Conservation (phyloP, 2,797 vertebrate genomes). For the Selene dorsalis region DNA sequence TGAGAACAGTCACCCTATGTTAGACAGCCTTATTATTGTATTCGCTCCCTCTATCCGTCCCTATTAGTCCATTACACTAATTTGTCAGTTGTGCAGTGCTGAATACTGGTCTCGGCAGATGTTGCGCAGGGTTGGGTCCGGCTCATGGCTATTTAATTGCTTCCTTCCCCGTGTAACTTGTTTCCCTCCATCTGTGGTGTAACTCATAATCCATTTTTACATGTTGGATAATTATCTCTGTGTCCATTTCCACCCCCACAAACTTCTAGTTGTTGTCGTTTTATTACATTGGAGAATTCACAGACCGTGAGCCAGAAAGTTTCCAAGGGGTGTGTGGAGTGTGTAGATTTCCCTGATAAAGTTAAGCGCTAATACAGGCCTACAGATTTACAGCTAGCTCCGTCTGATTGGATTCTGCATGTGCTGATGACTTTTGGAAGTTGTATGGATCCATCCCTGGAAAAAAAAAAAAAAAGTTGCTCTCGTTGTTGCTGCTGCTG, state of each 20-base stretch:
- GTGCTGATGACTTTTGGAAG: conserved; percentile 51
- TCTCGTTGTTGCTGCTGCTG: conserved; percentile 24
- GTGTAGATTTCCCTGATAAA: conserved; percentile 67
- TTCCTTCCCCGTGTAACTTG: conserved; percentile 85
- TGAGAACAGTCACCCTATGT: conserved; percentile 74
- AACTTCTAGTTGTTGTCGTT: conserved; percentile 75
- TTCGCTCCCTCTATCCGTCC: conserved; percentile 77
- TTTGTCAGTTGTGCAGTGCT: conserved; percentile 81
- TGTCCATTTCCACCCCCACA: conserved; percentile 80
- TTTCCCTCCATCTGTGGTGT: conserved; percentile 82
- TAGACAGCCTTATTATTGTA: conserved; percentile 81
- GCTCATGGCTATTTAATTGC: conserved; percentile 86
- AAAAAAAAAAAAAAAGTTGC: conserved; percentile 52
- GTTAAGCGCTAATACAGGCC: conserved; percentile 60
- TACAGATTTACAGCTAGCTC: conserved; percentile 31
- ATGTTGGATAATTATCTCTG: conserved; percentile 83
- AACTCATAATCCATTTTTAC: conserved; percentile 83
- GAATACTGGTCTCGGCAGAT: conserved; percentile 84
- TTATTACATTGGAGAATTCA: conserved; percentile 77
- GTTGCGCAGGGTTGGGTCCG: conserved; percentile 83
- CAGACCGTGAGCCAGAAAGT: conserved; percentile 75
- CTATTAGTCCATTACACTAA: conserved; percentile 84
- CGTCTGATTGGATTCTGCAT: conserved; percentile 45
- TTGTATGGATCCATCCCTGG: conserved; percentile 12
- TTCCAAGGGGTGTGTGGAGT: conserved; percentile 63